phyloP scores from a whole-genome alignment of 2,113 vertebrate species.

The Stigmatopora argus region DNA sequence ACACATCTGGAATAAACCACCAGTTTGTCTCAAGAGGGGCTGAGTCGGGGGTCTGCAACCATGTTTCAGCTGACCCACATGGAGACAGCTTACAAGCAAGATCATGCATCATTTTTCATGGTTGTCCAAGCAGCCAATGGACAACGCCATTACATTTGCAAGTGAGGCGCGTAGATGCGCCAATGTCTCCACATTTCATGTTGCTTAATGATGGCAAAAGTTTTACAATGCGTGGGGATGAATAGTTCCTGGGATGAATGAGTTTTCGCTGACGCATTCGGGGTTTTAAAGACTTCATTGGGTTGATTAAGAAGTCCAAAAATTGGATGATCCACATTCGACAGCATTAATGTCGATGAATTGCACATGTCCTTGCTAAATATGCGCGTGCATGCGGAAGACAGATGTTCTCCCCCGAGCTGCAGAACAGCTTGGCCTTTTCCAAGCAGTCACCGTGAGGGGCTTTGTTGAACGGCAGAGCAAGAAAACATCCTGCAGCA shows the following conservation, averaged over 20 bases:
- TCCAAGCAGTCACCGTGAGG: slow-evolving; percentile 34
- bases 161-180: neutral
- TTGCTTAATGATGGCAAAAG: neutral
- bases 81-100: slow-evolving; percentile 44
- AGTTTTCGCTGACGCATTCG: slow-evolving; percentile 10
- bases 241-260: neutral
- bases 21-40: slow-evolving; percentile 31
- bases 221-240: neutral
- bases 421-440: slow-evolving; percentile 49
- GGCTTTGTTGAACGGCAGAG: slow-evolving; percentile 52
- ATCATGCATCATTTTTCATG: slow-evolving; percentile 57
- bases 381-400: slow-evolving; percentile 35
- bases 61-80: slow-evolving; percentile 43
- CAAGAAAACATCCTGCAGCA: slow-evolving; percentile 62
- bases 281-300: neutral
- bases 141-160: slow-evolving; percentile 36
- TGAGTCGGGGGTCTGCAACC: slow-evolving; percentile 36
- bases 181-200: neutral
- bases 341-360: slow-evolving; percentile 20
- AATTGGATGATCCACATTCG: neutral
- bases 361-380: slow-evolving; percentile 49
- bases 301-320: neutral
- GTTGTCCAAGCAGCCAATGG: slow-evolving; percentile 59
- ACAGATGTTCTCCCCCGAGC: slow-evolving; percentile 57
- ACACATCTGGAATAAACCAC: slow-evolving; percentile 57